These are phyloP conservation scores for Anabacerthia variegaticeps DNA, from an alignment of 2,797 vertebrate species.

Conservation along the genomic window DNA sequence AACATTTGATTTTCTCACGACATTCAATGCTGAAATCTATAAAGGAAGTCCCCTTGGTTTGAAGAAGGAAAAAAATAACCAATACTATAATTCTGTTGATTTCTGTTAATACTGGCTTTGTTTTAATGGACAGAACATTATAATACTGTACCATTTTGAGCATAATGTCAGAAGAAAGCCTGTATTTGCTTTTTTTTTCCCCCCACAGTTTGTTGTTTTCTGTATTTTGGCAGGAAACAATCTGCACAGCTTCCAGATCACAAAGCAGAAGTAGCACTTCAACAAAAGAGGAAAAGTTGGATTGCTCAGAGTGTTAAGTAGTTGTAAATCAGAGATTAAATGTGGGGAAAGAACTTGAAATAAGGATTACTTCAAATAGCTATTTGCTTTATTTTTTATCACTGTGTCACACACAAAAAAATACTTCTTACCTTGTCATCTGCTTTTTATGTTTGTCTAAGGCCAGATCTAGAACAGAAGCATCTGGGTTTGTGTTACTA, in stretches of 20 bases:
- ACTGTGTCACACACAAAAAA: not conserved
- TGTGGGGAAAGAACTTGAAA: not conserved
- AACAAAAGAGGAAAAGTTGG: not conserved
- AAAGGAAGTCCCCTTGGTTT: not conserved
- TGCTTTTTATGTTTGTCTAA: not conserved
- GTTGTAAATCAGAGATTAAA: not conserved
- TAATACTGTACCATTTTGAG: not conserved
- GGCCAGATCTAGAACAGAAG: not conserved
- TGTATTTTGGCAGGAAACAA: not conserved
- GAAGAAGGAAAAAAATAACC: not conserved
- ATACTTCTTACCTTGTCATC: not conserved
- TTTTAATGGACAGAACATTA: not conserved
- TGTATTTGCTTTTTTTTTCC: not conserved
- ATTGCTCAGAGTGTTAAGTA: not conserved
- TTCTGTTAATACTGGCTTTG: not conserved
- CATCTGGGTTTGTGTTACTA: not conserved
- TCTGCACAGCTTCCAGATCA: not conserved
- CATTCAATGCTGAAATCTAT: not conserved
- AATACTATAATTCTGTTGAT: not conserved
- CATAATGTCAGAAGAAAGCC: not conserved
- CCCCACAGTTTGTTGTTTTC: not conserved
- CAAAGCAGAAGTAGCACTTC: not conserved
- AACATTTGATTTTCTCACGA: not conserved
- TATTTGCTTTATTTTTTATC: not conserved
- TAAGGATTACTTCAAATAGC: not conserved